phyloP scores from a whole-genome alignment of 2,113 vertebrate species.

The Apus apus region DNA sequence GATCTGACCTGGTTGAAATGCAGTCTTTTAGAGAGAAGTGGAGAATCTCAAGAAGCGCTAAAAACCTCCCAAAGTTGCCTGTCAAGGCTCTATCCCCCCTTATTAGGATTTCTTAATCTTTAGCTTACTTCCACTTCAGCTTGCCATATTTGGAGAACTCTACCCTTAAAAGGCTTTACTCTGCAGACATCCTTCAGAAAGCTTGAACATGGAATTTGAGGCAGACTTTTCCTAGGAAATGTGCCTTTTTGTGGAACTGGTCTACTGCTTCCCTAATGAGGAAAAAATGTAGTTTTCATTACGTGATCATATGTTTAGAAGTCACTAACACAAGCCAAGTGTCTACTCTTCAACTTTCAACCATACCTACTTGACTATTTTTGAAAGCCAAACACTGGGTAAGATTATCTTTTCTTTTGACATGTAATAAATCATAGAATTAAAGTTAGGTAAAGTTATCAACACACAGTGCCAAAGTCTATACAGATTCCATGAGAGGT shows the following conservation, averaged over 20 bases:
- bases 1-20: not conserved
- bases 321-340: not conserved
- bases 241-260: not conserved
- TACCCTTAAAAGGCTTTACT: not conserved
- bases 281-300: not conserved
- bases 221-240: not conserved
- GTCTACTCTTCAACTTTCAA: not conserved
- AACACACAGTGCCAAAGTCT: not conserved
- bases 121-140: not conserved
- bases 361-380: not conserved
- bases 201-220: not conserved
- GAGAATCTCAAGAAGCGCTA: not conserved
- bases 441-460: not conserved
- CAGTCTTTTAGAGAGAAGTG: not conserved
- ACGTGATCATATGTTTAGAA: fast-evolving
- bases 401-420: not conserved
- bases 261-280: not conserved
- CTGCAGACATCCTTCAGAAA: not conserved
- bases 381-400: not conserved
- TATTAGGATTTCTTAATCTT: not conserved
- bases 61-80: not conserved
- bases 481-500: not conserved
- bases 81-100: not conserved
- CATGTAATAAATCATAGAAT: not conserved
- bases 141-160: not conserved